Base-by-base conservation (phyloP, 1,140 invertebrate genomes). In the Lasaia peninsularis region DNA sequence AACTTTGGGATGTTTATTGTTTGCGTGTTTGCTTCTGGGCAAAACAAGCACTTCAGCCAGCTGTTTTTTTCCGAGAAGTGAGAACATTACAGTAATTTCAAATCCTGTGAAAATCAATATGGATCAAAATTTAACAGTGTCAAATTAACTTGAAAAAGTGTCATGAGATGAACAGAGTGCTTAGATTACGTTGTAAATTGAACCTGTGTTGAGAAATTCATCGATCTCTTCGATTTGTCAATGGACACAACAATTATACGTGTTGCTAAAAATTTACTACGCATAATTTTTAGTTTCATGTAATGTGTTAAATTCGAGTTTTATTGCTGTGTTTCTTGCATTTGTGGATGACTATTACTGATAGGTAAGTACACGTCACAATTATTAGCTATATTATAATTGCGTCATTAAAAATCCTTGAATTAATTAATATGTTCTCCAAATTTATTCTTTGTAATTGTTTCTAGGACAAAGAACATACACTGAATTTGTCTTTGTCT, bases 111-210 rank as follows among this genome's bases (percentile, higher is more conserved):
- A 86, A 83, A 78, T 78, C 74, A 80, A 69, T 77, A 84, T 83
- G 80, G 71, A 74, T 80, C 78, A 75, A 85, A 87, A 87, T 84
- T 85, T 69, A 83, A 79, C 70, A 83, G 83, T 86, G 81, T 77
- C 65, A 77, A 75, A 78, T 69, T 61, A 71, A 69, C 63, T 59
- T 62, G 33, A 69, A 71, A 67, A 61, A 62, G 78, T 83, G 75
- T 78, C 67, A 71, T 74, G 78, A 75, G 56, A 65, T 73, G 72
- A 69, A 79, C 65, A 71, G 58, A 67, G 64, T 68, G 79, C 56
- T 71, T 69, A 63, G 62, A 65, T 58, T 71, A 60, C 59, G 54
- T 73, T 74, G 57, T 65, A 80, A 84, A 80, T 82, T 78, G 56
- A 63, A 64, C 62, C 58, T 70, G 69, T 73, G 69, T 75, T 69